Evolutionary conservation across 1,140 invertebrate species (phyloP), one percentile per base, ranked within the genome.

Genomic region (Nasonia giraulti): DNA sequence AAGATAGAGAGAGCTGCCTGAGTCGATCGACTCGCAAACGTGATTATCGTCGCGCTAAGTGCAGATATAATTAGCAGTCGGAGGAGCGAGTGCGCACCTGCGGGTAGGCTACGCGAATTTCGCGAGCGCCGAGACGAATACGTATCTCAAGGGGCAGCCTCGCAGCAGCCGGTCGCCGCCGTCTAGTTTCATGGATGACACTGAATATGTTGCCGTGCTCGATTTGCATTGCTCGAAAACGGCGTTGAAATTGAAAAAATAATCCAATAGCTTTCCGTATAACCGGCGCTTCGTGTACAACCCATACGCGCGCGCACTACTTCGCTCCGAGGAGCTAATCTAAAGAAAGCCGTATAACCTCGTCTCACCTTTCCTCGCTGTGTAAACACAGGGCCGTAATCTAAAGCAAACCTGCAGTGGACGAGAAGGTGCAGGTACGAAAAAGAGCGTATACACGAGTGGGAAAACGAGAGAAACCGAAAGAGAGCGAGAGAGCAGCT

Each of bases 1-100:
- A 17, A 27, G 27, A 27, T 27, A 27, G 27, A 27, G 27, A 27
- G 55, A 62, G 55, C 55, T 62, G 20, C 44, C 12, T 7, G 73
- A 75, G 73, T 75, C 73, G n/a, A 75, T 75, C 37, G 73, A n/a
- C 73, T 75, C 37, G 73, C 73, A 75, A 75, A 75, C 37, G 73
- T n/a, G 8, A 75, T 75, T 75, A 75, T 75, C 73, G 14, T 75
- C 73, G 14, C 68, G 23, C 68, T 71, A 71, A 71, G 68, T 71
- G 68, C 68, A 71, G 31, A 71, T 71, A 33, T 33, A 71, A 27
- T 31, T 33, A 71, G 55, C 55, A n/a, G 55, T 6, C 6, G 6
- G 17, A 62, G 14, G 2, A 31, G 11, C 66, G 40, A 11, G 40
- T 11, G 68, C 23, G 68, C 68, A 71, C 68, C 68, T 71, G 23